A percentile compares a stretch with the other conserved stretches of the same genome.
Evolutionary conservation across 1,140 invertebrate species (phyloP).

Genomic region (Spodoptera litura): DNA sequence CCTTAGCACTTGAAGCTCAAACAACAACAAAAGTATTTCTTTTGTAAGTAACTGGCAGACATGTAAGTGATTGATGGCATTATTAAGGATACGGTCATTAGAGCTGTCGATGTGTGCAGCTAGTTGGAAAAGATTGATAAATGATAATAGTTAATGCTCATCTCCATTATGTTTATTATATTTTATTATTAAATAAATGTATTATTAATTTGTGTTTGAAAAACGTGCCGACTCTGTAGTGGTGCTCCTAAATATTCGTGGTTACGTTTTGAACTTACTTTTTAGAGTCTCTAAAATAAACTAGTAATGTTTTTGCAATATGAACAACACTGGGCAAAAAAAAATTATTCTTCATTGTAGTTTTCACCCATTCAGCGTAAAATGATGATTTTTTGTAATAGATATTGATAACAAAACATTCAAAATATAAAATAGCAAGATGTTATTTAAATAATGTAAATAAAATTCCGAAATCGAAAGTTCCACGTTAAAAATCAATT

Average conservation of each 20-base stretch:
- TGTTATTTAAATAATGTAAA: background rate
- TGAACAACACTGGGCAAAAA: background rate
- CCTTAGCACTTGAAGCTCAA: background rate
- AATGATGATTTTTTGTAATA: too few species aligned
- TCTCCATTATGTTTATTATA: constrained; percentile 9
- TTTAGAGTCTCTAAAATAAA: background rate
- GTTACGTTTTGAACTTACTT: background rate
- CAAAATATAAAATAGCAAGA: too few species aligned
- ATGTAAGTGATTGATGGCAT: constrained; percentile 22
- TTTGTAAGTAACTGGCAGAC: constrained; percentile 2
- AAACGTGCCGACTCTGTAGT: background rate
- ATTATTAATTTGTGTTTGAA: background rate
- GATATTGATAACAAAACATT: too few species aligned
- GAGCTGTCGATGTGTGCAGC: background rate
- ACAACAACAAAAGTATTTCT: constrained; percentile 26
- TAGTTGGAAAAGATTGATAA: constrained; percentile 23
- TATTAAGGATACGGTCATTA: constrained; percentile 29
- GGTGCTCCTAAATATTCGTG: too few species aligned
- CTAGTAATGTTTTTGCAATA: background rate
- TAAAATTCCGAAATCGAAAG: background rate
- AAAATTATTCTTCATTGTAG: background rate
- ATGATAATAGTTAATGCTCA: constrained; percentile 19
- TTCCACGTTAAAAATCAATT: background rate
- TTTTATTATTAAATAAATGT: background rate
- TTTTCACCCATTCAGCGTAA: too few species aligned